Conservation (phyloP, 2,888 invertebrate species). For the Acanthosepion lycidas region DNA sequence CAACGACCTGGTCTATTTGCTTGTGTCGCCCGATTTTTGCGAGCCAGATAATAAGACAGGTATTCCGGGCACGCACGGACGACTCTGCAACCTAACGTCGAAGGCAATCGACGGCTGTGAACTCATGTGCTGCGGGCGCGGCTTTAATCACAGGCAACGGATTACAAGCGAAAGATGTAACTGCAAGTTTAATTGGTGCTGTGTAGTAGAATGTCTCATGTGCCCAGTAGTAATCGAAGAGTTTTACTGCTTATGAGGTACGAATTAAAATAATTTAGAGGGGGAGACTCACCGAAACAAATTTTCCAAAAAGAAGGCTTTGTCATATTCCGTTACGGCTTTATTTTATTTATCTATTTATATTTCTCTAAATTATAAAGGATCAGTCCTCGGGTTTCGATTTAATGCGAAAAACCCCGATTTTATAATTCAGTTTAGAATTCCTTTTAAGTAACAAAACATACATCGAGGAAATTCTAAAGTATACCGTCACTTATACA, state of each 20-base stretch:
- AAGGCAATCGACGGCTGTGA: slow-evolving; percentile 91
- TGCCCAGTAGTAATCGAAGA: slow-evolving; percentile 85
- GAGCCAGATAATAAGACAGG: slow-evolving; percentile 78
- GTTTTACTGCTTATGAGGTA: slow-evolving; percentile 81
- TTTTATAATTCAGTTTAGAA: background rate
- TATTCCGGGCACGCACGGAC: slow-evolving; percentile 79
- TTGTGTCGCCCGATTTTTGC: slow-evolving; percentile 98
- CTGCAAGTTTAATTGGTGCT: slow-evolving; percentile 98
- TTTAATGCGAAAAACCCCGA: background rate
- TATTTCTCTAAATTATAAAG: background rate
- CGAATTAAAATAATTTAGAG: background rate
- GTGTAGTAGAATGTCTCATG: slow-evolving; percentile 91
- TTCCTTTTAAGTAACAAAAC: background rate
- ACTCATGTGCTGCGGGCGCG: slow-evolving; percentile 92
- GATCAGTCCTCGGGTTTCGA: background rate
- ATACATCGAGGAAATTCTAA: background rate
- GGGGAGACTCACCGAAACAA: background rate
- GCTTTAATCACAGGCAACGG: slow-evolving; percentile 88
- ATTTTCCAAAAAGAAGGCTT: background rate
- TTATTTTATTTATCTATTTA: background rate
- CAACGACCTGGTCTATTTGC: slow-evolving; percentile 92
- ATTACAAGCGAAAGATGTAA: slow-evolving; percentile 86
- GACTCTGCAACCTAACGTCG: slow-evolving; percentile 81
- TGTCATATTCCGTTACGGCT: background rate
- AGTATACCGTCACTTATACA: too few species aligned